These are phyloP conservation scores for Thalassarche chlororhynchos DNA, from an alignment of 2,113 vertebrate species.

Conservation along the genomic window DNA sequence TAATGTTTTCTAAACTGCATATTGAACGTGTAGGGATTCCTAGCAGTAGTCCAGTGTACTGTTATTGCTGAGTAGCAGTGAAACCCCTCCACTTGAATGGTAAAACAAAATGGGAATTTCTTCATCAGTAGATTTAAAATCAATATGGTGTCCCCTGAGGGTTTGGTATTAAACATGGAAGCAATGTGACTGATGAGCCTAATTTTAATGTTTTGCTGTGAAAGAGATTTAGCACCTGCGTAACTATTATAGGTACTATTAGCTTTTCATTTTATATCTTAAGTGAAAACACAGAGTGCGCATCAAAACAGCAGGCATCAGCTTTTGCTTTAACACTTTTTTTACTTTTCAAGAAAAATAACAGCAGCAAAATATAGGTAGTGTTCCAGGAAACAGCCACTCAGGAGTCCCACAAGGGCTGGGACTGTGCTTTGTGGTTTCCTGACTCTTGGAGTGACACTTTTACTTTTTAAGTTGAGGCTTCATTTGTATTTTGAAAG, in stretches of 20 bases:
- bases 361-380: not conserved
- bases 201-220: not conserved
- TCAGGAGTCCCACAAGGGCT: not conserved
- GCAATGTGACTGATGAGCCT: not conserved
- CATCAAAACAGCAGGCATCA: not conserved
- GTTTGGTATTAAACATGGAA: not conserved
- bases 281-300: not conserved
- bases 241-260: not conserved
- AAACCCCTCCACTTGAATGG: not conserved
- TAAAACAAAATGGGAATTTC: not conserved
- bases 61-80: not conserved
- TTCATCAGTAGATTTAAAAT: not conserved
- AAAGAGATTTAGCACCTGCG: not conserved
- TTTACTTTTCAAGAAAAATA: conserved; percentile 31
- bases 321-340: not conserved
- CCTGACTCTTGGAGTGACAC: not conserved
- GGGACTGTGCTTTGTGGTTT: conserved; percentile 6
- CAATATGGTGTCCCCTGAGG: not conserved
- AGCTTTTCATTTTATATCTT: not conserved
- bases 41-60: not conserved
- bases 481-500: conserved; percentile 17
- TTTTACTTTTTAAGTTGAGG: not conserved
- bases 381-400: conserved; percentile 7
- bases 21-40: not conserved
- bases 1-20: not conserved